Conservation (phyloP, 2,888 invertebrate genomes). For the Aphelenchoides bicaudatus region DNA sequence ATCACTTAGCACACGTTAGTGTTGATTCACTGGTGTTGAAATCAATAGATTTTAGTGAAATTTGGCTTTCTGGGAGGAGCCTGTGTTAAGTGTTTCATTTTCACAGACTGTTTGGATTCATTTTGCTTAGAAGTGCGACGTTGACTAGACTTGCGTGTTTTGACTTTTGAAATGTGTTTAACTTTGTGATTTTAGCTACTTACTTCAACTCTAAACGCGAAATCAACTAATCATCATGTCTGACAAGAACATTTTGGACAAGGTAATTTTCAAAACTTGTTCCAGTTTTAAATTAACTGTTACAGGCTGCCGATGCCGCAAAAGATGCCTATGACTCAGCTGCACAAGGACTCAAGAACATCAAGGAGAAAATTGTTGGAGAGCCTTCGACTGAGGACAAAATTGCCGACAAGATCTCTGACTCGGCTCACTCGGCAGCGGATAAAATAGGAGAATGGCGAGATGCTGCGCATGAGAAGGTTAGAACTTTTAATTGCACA, state of each 20-base stretch:
- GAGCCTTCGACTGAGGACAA: slow-evolving; percentile 26
- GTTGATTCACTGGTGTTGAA: too few species aligned
- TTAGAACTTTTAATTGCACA: not conserved
- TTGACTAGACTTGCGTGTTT: too few species aligned
- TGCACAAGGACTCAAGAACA: too few species aligned
- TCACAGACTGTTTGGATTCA: too few species aligned
- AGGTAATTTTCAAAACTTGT: not conserved
- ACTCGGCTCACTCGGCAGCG: slow-evolving; percentile 25
- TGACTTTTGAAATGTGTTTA: not conserved
- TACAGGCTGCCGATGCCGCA: slow-evolving; percentile 20
- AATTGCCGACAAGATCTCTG: slow-evolving; percentile 27
- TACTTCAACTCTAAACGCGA: not conserved
- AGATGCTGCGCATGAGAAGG: slow-evolving; percentile 21
- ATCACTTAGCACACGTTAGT: too few species aligned
- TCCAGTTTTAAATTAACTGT: not conserved
- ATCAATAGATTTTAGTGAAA: too few species aligned
- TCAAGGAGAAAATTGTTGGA: slow-evolving; percentile 27
- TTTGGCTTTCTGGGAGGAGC: too few species aligned
- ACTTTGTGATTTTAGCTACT: slow-evolving; percentile 8
- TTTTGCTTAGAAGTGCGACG: too few species aligned
- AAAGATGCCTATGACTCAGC: slow-evolving; percentile 18
- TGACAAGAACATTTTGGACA: not conserved
- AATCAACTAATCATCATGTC: slow-evolving; percentile 8
- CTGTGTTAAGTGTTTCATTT: too few species aligned
- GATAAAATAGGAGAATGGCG: slow-evolving; percentile 22